Base-by-base conservation (phyloP, 2,888 invertebrate genomes). In the Lithodes maja region DNA sequence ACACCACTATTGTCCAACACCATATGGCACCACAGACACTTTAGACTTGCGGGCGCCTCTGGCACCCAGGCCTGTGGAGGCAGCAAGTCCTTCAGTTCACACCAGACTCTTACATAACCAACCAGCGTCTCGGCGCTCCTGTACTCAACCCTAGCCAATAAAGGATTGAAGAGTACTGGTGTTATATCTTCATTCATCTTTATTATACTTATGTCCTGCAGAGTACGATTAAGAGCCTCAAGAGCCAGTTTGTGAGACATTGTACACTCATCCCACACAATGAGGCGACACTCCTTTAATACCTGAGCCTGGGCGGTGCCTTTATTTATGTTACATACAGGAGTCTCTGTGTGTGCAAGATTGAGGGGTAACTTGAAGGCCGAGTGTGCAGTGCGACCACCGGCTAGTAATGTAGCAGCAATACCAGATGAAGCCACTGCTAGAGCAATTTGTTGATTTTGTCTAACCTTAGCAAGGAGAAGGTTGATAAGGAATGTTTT, bases 231-330 rank as follows among this genome's bases (percentile, higher is more conserved):
- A 3, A 94, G 82, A 54, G 93, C 93, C 90, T 94, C 93, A 5
- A 94, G 83, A 52, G 92, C 84, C 86, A 91, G 89, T 92, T 93
- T 93, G 89, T 93, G 93, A 0, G 93, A 90, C 94, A 94, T 94
- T 3, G 93, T 93, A 89, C 93, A 93, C 92, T 94, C 93, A 92
- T 94, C 94, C 93, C 93, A 94, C 74, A 94, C 91, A 49, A 94
- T 93, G 2, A 93, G n/a, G 9, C 5, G 15, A 15, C 52, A 15
- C n/a, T n/a, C 12, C n/a, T 71, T 3, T 15, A 71, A n/a, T 3
- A 71, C 7, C 12, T 61, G 5, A 12, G 12, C 61, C 12, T 7
- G 12, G 12, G 5, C 12, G 1, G 61, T 61, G 12, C 12, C 61
- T 61, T 12, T 61, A 5, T 1, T 61, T 5, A 61, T 12, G 61